A percentile compares a stretch with the other conserved stretches of the same genome.
phyloP scores from a whole-genome alignment of 2,888 invertebrate species.

The Pyrrhosoma nymphula region DNA sequence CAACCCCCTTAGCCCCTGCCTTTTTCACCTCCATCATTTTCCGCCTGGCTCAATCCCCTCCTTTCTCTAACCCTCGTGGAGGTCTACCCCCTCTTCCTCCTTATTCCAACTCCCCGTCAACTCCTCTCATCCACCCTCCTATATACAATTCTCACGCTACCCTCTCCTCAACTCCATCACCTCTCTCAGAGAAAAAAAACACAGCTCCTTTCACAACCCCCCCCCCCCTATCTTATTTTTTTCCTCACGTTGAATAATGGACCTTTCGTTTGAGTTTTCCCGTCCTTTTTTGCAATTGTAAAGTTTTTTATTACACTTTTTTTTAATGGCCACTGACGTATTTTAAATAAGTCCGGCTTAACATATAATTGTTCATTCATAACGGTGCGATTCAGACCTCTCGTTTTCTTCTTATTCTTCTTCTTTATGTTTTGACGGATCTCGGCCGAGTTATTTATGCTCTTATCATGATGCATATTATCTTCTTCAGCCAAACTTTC shows the following conservation, averaged over 20 bases:
- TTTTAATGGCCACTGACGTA: constrained; percentile 29
- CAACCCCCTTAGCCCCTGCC: background rate
- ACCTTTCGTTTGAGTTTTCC: constrained; percentile 37
- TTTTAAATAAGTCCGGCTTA: constrained; percentile 13
- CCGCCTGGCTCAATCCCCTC: background rate
- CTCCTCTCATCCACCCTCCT: background rate
- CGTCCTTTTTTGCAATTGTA: no score
- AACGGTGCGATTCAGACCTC: background rate
- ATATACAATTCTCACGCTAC: background rate
- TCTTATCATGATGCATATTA: background rate
- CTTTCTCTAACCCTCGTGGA: background rate
- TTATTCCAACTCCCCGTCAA: background rate
- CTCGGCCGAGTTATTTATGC: background rate
- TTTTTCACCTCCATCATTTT: constrained; percentile 34
- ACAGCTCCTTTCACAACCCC: background rate
- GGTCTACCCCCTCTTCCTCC: background rate
- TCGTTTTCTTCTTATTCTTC: background rate
- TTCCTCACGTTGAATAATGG: constrained; percentile 34
- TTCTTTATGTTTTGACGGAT: background rate
- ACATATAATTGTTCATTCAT: constrained; percentile 28
- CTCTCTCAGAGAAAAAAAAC: background rate
- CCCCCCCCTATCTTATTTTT: background rate
- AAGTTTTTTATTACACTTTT: no score
- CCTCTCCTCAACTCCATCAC: no score
- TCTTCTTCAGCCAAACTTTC: background rate